Evolutionary conservation across 2,113 vertebrate genomes (phyloP).

Genomic region (Otus sunia): DNA sequence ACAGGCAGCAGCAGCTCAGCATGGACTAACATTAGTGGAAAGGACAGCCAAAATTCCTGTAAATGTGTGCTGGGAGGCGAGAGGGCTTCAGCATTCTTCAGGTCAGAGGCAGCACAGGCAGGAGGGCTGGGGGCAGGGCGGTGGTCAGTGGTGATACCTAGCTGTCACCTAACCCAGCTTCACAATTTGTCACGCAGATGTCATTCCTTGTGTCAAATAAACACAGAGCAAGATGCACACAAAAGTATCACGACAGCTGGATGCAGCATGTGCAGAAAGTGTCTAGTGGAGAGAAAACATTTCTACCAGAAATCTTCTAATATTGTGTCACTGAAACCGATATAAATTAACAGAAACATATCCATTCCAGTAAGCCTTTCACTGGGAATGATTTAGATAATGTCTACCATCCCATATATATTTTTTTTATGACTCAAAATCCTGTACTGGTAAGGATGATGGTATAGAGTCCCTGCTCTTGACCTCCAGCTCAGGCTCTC

Average conservation of each 20-base stretch:
- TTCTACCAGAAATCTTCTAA: neutral
- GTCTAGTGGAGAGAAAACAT: neutral
- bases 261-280: neutral
- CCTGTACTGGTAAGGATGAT: neutral
- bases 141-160: accelerated
- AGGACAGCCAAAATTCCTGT: neutral
- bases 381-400: neutral
- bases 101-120: neutral
- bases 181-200: accelerated
- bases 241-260: neutral
- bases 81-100: accelerated
- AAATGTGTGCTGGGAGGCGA: accelerated
- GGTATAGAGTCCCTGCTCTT: neutral
- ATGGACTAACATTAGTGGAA: neutral
- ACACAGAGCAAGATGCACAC: neutral
- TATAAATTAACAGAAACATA: neutral
- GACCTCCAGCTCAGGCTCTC: neutral
- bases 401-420: neutral
- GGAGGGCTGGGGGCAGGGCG: neutral
- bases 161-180: neutral
- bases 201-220: neutral
- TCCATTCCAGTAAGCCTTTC: neutral
- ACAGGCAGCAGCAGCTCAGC: neutral
- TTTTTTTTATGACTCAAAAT: neutral
- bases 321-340: neutral